Evolutionary conservation across 2,888 invertebrate species (phyloP).

Genomic region (Pterostichus niger): DNA sequence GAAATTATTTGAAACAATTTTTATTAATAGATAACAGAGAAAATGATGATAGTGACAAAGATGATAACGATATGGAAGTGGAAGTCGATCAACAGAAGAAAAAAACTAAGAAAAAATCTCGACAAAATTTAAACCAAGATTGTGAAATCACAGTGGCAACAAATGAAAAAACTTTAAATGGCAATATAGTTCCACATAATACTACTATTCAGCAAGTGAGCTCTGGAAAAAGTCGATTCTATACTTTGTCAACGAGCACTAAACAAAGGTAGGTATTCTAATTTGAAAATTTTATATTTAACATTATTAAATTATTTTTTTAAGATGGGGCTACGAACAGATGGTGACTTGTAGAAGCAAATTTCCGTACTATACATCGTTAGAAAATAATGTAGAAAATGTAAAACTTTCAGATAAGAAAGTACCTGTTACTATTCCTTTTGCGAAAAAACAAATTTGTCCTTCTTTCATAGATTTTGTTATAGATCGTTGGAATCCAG

Average conservation of each 20-base stretch:
- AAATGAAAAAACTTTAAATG: constrained; percentile 70
- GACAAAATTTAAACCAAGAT: constrained; percentile 69
- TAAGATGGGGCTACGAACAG: constrained; percentile 27
- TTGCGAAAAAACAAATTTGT: constrained; percentile 77
- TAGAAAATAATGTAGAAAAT: constrained; percentile 18
- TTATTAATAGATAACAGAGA: constrained; percentile 59
- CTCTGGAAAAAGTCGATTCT: constrained; percentile 31
- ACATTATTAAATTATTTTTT: neutral
- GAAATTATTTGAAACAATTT: neutral
- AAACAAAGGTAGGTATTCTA: constrained; percentile 10
- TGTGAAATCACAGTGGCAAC: constrained; percentile 69
- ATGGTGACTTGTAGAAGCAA: constrained; percentile 60
- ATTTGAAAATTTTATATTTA: neutral
- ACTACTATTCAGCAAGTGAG: constrained; percentile 17
- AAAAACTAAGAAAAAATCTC: constrained; percentile 70
- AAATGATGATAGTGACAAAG: constrained; percentile 21
- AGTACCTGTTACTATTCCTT: constrained; percentile 2
- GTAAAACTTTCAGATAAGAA: constrained; percentile 66
- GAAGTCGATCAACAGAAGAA: constrained; percentile 68
- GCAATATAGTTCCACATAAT: constrained; percentile 58
- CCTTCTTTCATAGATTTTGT: constrained; percentile 79
- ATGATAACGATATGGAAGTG: constrained; percentile 69
- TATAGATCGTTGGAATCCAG: constrained; percentile 72
- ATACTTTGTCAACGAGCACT: neutral
- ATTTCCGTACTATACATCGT: constrained; percentile 62